These are phyloP conservation scores for Eustalomyia histrio DNA, from an alignment of 2,888 invertebrate species.

Conservation along the genomic window DNA sequence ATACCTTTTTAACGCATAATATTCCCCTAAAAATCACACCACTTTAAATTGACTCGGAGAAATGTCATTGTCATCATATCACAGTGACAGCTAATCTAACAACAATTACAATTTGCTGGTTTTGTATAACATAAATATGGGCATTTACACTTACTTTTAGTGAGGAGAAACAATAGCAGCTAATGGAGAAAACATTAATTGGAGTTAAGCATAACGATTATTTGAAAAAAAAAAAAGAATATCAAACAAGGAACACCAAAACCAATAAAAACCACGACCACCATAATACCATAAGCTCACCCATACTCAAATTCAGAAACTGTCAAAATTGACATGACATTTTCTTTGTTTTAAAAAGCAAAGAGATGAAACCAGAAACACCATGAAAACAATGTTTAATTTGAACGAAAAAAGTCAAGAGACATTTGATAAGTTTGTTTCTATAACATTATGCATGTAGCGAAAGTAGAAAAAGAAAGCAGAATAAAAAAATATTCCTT, in stretches of 20 bases:
- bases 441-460: conserved; percentile 2
- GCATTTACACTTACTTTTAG: conserved; percentile 35
- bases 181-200: conserved; percentile 69
- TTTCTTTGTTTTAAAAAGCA: conserved; percentile 56
- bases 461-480: conserved; percentile 6
- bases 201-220: conserved; percentile 72
- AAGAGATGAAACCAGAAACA: conserved; percentile 64
- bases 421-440: conserved; percentile 21
- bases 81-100: conserved; percentile 76
- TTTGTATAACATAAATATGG: conserved; percentile 40
- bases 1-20: conserved; percentile 10
- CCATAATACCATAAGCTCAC: conserved; percentile 15
- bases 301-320: conserved; percentile 45
- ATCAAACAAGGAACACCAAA: conserved; percentile 13
- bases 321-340: conserved; percentile 77
- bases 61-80: conserved; percentile 73
- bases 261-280: conserved; percentile 37
- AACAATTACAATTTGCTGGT: conserved; percentile 71
- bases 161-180: conserved; percentile 53
- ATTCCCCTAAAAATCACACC: conserved; percentile 29
- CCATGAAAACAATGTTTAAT: conserved; percentile 67
- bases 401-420: conserved; percentile 1
- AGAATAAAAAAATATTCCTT: conserved; percentile 53
- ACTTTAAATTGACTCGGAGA: conserved; percentile 48
- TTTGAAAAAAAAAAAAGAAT: neutral